Conservation (phyloP, 1,140 invertebrate genomes). For the Aphis craccivora region DNA sequence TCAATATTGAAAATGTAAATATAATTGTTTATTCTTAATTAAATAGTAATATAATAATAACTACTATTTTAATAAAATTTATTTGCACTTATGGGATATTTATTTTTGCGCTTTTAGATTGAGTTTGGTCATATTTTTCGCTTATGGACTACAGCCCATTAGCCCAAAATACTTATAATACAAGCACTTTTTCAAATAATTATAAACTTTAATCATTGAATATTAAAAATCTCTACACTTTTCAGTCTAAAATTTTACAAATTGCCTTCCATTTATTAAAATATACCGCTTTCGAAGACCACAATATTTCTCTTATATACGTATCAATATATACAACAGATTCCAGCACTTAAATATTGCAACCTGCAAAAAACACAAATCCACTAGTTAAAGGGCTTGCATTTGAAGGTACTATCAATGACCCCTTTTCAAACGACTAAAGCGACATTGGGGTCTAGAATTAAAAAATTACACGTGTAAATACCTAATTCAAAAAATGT, state of each 20-base stretch:
- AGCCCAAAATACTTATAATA: not conserved
- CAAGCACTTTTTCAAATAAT: not conserved
- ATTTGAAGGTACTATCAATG: too few relatives aligned
- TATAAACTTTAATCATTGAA: not conserved
- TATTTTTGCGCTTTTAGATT: too few relatives aligned
- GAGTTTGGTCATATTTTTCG: too few relatives aligned
- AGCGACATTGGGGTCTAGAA: not conserved
- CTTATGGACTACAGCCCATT: not conserved
- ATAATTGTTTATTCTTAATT: too few relatives aligned
- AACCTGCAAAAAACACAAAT: too few relatives aligned
- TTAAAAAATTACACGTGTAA: not conserved
- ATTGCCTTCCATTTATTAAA: not conserved
- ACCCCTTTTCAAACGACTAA: not conserved
- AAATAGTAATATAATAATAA: too few relatives aligned
- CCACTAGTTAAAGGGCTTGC: too few relatives aligned
- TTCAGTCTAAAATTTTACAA: not conserved
- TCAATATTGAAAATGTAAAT: too few relatives aligned
- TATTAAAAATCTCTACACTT: not conserved
- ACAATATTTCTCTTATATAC: not conserved
- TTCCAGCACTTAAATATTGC: too few relatives aligned
- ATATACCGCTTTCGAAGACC: not conserved
- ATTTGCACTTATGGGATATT: too few relatives aligned
- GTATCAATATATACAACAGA: not conserved
- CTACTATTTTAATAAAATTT: too few relatives aligned
- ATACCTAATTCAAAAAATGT: not conserved